Conservation (phyloP, 1,140 invertebrate genomes). For the Pseudobourletiella spinata region DNA sequence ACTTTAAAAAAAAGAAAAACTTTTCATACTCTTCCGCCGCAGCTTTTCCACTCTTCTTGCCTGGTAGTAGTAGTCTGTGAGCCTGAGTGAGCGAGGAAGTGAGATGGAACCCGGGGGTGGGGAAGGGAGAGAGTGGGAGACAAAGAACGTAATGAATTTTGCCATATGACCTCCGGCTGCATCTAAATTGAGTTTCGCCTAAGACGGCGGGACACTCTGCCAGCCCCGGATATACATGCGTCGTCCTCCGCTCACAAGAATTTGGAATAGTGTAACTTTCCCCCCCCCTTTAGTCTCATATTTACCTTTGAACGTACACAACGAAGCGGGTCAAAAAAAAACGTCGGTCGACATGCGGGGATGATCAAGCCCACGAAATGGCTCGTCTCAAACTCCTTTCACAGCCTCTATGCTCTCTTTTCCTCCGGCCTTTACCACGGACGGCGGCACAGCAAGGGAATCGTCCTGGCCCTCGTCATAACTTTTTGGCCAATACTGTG, state of each 20-base stretch:
- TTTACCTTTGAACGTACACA: no score
- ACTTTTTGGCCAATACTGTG: no score
- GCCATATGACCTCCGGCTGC: neutral
- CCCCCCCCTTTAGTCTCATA: no score
- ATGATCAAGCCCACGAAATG: no score
- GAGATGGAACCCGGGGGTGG: neutral
- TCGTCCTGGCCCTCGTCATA: no score
- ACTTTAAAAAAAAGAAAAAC: neutral
- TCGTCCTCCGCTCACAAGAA: no score
- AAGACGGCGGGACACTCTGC: neutral
- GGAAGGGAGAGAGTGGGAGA: neutral
- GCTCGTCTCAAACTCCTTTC: neutral
- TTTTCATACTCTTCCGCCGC: neutral
- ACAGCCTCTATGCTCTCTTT: neutral
- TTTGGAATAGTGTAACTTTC: no score
- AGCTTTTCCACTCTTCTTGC: no score
- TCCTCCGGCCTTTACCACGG: neutral
- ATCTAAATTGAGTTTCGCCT: neutral
- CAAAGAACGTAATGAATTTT: neutral
- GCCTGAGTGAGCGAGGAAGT: neutral
- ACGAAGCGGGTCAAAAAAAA: constrained; percentile 2
- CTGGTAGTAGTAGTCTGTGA: no score
- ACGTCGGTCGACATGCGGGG: neutral
- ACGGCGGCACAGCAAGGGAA: no score
- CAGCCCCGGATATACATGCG: no score